phyloP scores from a whole-genome alignment of 2,113 vertebrate species.

The Taxidea taxus region DNA sequence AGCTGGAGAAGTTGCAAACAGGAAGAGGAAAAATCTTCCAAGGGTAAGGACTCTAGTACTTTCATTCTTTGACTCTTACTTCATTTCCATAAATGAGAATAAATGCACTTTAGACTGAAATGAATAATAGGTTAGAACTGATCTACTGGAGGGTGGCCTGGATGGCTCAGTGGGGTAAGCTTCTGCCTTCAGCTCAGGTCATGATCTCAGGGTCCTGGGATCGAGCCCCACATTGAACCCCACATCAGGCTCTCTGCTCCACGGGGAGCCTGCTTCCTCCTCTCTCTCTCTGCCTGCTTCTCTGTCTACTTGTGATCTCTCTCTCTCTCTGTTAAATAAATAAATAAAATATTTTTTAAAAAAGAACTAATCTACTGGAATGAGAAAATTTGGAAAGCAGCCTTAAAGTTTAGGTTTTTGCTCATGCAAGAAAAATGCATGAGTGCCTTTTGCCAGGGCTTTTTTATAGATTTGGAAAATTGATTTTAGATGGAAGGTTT shows the following conservation, averaged over 20 bases:
- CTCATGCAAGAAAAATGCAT: background rate
- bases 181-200: too few relatives aligned
- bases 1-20: slow-evolving; percentile 80
- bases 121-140: slow-evolving; percentile 19
- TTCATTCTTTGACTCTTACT: slow-evolving; percentile 24
- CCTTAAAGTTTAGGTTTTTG: slow-evolving; percentile 10
- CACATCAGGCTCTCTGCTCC: too few relatives aligned
- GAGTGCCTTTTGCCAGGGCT: slow-evolving; percentile 12
- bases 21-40: slow-evolving; percentile 82
- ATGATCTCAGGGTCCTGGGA: too few relatives aligned
- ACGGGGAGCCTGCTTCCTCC: too few relatives aligned
- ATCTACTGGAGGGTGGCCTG: background rate
- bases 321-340: too few relatives aligned
- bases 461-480: background rate
- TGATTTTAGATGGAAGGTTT: background rate
- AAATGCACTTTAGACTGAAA: background rate
- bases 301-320: too few relatives aligned
- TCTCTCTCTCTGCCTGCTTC: too few relatives aligned
- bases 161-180: too few relatives aligned
- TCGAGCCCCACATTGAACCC: too few relatives aligned
- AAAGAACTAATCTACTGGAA: background rate
- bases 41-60: slow-evolving; percentile 74
- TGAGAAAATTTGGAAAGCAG: slow-evolving; percentile 20
- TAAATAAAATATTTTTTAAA: too few relatives aligned
- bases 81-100: slow-evolving; percentile 22